Base-by-base conservation (phyloP, 2,888 invertebrate genomes). In the Diarsia rubi region DNA sequence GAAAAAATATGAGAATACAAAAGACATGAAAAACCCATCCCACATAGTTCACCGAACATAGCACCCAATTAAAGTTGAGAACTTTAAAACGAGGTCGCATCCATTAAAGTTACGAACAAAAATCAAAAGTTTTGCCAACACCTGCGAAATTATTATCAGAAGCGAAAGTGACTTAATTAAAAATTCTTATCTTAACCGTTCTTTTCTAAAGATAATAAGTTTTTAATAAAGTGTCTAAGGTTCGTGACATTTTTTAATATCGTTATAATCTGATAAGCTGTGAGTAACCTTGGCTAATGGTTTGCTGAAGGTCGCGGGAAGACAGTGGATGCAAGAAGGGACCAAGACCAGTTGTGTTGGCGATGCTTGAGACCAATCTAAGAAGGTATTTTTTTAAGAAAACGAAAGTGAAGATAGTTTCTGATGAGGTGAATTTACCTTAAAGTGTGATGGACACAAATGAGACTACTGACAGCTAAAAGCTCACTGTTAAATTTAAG, bases 91-190 rank as follows among this genome's bases (percentile, higher is more conserved):
- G 47, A 64, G 74, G 78, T 63, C 68, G 69, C 63, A 27, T 82
- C 69, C 64, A 78, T 82, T 74, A 82, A 73, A 82, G 62, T 82
- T 73, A 27, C 19, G 42, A 73, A 69, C 73, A 78, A 81, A 81
- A 82, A 82, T 82, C 59, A 54, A 82, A 81, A 78, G 45, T 78
- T 81, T 74, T 4, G 1, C 31, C 27, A 70, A 74, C 81, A 81
- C 82, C 81, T 81, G 82, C 70, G n/a, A 70, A 78, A 70, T 82
- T 78, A 70, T 81, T n/a, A 78, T 68, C 59, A 74, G 27, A 44
- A 65, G 54, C 47, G 49, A 78, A 70, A 70, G 37, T 68, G 69
- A 12, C 67, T 81, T 82, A 81, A 81, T 81, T 81, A 82, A 81
- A 81, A 82, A 57, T 71, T 74, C 63, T 78, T 82, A 79, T 81